Evolutionary conservation across 2,888 invertebrate species (phyloP), one percentile per base, ranked within the genome.

Genomic region (Aethes cnicana): DNA sequence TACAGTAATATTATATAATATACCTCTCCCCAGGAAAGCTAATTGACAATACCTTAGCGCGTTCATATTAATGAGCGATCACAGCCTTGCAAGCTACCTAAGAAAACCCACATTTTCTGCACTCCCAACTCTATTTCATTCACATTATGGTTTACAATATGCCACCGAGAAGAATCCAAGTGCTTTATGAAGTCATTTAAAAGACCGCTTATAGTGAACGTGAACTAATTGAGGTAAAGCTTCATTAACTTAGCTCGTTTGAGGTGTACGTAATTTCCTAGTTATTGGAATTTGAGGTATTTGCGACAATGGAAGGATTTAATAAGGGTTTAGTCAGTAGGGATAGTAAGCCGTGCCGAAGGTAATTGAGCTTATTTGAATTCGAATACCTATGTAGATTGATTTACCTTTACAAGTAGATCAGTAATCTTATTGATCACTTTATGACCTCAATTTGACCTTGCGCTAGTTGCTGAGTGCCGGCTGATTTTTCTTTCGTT

Each of bases 51-150:
- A 36, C 50, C 43, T 50, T 43, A 50, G 43, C 36, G 14, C 43
- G 50, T 43, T 17, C 43, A 50, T 50, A 50, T 50, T 50, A 50
- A 50, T 50, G 50, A 50, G 30, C 23, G 43, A 44, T 50, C 50
- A 14, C 21, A 30, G 42, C 28, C 43, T 36, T 32, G 35, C 12
- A 21, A 5, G 17, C 50, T 43, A 50, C 50, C 50, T 50, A 36
- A 36, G 50, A 16, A 33, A 8, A 14, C 8, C 8, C 4, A n/a
- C 37, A 21, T 14, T 33, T n/a, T 8, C 2, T 2, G 11, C 1
- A 20, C 26, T 21, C 8, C 2, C 33, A 28, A 21, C 35, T 9
- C 28, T 49, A 49, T 7, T 14, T 4, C 4, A 1, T 4, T n/a
- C 2, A 3, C 2, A 12, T 14, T 8, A 49, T 8, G 11, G 20